Evolutionary conservation across 2,888 invertebrate species (phyloP).

Genomic region (Parnassius glacialis): DNA sequence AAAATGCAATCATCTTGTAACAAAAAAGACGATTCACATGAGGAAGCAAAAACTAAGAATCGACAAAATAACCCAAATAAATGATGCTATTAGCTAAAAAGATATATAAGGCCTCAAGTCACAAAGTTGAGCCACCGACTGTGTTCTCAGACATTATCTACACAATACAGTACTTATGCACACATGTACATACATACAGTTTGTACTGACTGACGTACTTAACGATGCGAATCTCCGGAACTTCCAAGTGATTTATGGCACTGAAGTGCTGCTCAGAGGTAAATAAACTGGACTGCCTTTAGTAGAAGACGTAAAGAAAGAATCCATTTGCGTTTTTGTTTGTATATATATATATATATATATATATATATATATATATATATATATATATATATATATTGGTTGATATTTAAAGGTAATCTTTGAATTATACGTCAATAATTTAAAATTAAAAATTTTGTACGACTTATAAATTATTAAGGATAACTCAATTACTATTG

Average conservation of each 20-base stretch:
- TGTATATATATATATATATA: too few species aligned
- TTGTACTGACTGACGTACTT: slow-evolving; percentile 13
- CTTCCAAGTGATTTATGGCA: slow-evolving; percentile 40
- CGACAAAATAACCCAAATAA: not conserved
- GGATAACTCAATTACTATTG: too few species aligned
- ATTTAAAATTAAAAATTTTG: too few species aligned
- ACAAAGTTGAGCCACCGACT: slow-evolving; percentile 3
- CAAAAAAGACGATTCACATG: slow-evolving; percentile 1
- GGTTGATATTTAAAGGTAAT: too few species aligned
- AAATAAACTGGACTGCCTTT: slow-evolving; percentile 1
- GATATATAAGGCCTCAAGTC: not conserved
- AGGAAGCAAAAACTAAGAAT: not conserved
- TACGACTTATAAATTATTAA: too few species aligned
- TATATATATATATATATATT: too few species aligned
- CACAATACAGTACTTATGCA: not conserved
- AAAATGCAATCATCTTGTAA: not conserved
- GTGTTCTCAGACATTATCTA: slow-evolving; percentile 10
- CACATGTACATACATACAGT: slow-evolving; percentile 2
- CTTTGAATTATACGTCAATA: too few species aligned
- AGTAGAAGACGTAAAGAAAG: not conserved
- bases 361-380: too few species aligned
- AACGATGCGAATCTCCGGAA: slow-evolving; percentile 43
- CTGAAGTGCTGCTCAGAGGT: slow-evolving; percentile 12
- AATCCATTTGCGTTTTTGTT: too few species aligned
- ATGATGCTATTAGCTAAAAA: slow-evolving; percentile 1